Percentiles rank a stretch among this genome's conserved stretches.
Conservation (phyloP, 2,888 invertebrate genomes). For the Hirtodrosophila cameraria region DNA sequence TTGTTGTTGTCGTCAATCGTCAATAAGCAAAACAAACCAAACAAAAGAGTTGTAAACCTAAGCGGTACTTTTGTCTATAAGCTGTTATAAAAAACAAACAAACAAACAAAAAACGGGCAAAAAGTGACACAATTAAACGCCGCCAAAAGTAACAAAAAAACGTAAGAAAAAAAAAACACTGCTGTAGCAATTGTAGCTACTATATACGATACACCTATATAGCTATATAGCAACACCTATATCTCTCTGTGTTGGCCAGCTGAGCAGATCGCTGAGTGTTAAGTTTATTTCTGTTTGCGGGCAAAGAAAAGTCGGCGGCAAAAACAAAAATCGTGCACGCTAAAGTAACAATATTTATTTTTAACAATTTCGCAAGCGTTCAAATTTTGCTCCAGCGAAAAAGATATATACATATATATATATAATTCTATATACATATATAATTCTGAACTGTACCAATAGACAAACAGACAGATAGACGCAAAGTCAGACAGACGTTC, state of each 20-base stretch:
- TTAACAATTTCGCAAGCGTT: slow-evolving; percentile 78
- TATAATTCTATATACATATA: slow-evolving; percentile 19
- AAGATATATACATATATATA: slow-evolving; percentile 17
- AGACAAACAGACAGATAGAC: slow-evolving; percentile 27
- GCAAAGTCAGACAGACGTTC: slow-evolving; percentile 13
- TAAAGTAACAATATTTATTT: slow-evolving; percentile 74
- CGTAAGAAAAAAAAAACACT: not conserved
- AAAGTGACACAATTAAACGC: slow-evolving; percentile 46
- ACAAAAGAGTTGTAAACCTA: slow-evolving; percentile 19
- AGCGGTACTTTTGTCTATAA: slow-evolving; percentile 32
- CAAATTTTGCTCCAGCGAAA: slow-evolving; percentile 63
- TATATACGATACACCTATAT: slow-evolving; percentile 11
- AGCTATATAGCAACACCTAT: slow-evolving; percentile 2
- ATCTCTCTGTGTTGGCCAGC: slow-evolving; percentile 22
- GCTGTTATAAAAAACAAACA: slow-evolving; percentile 3
- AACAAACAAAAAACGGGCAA: slow-evolving; percentile 8
- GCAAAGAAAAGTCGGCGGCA: slow-evolving; percentile 31
- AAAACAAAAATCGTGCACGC: slow-evolving; percentile 57
- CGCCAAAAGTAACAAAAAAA: slow-evolving; percentile 4
- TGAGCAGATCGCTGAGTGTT: slow-evolving; percentile 66
- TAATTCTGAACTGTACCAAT: slow-evolving; percentile 28
- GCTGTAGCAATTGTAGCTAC: slow-evolving; percentile 16
- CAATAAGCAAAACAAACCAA: slow-evolving; percentile 29
- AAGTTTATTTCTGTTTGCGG: slow-evolving; percentile 71
- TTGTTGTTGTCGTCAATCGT: slow-evolving; percentile 3